Conservation (phyloP, 2,888 invertebrate genomes). For the Dexiosoma caninum region DNA sequence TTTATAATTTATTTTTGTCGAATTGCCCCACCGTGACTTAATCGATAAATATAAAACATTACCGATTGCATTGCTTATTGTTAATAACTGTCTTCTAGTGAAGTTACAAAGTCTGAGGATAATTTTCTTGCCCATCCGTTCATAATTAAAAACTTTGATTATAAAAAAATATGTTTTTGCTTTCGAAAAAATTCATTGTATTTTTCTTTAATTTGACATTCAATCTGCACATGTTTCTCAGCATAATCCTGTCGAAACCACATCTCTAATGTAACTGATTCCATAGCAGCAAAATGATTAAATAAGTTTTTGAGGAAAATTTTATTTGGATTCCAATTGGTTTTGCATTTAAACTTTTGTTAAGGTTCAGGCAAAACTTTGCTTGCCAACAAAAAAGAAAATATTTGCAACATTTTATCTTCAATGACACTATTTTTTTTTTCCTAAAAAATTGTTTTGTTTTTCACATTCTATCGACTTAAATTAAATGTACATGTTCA, state of each 20-base stretch:
- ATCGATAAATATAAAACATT: too few relatives aligned
- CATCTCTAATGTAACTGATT: slow-evolving; percentile 7
- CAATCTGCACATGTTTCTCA: background rate
- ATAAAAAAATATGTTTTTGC: too few relatives aligned
- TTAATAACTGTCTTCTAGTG: too few relatives aligned
- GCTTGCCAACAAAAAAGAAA: background rate
- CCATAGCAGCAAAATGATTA: slow-evolving; percentile 27
- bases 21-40: too few relatives aligned
- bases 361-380: slow-evolving; percentile 20
- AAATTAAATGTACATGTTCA: slow-evolving; percentile 48
- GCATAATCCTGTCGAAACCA: background rate
- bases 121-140: too few relatives aligned
- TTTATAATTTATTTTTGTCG: too few relatives aligned
- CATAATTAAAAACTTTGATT: too few relatives aligned
- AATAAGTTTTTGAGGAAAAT: slow-evolving; percentile 30
- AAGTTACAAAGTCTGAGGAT: too few relatives aligned
- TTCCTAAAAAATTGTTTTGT: background rate
- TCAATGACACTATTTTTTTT: slow-evolving; percentile 17
- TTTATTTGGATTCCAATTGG: slow-evolving; percentile 4
- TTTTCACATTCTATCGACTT: slow-evolving; percentile 18
- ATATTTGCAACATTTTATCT: slow-evolving; percentile 26
- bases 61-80: too few relatives aligned
- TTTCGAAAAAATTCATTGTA: too few relatives aligned
- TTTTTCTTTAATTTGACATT: background rate
- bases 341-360: slow-evolving; percentile 9